These are phyloP conservation scores for Pristiophorus japonicus DNA, from an alignment of 2,113 vertebrate species.

Conservation along the genomic window DNA sequence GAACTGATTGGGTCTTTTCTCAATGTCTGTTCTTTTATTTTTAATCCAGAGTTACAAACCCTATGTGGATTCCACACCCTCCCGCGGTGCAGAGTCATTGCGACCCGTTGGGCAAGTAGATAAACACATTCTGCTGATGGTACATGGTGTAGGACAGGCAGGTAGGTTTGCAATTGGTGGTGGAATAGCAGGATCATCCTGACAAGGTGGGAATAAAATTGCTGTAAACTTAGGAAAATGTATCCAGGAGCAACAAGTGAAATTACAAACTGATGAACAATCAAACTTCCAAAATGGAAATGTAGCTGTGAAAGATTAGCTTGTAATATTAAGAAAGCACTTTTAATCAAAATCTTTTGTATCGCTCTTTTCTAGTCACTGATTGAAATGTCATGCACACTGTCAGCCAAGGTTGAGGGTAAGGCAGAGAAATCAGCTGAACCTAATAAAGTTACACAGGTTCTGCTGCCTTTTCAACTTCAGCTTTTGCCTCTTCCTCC, in stretches of 20 bases:
- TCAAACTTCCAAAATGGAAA: not conserved
- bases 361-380: too few relatives aligned
- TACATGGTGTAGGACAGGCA: constrained; percentile 86
- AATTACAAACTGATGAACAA: not conserved
- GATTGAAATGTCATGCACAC: not conserved
- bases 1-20: not conserved
- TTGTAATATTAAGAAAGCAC: not conserved
- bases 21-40: not conserved
- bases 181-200: not conserved
- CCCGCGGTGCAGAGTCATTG: constrained; percentile 64
- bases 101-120: constrained; percentile 88
- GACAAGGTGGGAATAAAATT: too few relatives aligned
- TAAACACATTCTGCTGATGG: constrained; percentile 89
- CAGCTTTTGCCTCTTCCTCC: not conserved
- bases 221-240: not conserved
- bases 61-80: constrained; percentile 59
- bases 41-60: constrained; percentile 64
- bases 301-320: not conserved
- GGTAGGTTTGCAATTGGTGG: constrained; percentile 54
- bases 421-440: not conserved
- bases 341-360: constrained; percentile 6
- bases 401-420: not conserved
- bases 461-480: too few relatives aligned
- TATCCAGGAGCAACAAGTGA: not conserved
- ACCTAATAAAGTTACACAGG: too few relatives aligned